Evolutionary conservation across 2,113 vertebrate species (phyloP).

Genomic region (Cebidichthys violaceus): DNA sequence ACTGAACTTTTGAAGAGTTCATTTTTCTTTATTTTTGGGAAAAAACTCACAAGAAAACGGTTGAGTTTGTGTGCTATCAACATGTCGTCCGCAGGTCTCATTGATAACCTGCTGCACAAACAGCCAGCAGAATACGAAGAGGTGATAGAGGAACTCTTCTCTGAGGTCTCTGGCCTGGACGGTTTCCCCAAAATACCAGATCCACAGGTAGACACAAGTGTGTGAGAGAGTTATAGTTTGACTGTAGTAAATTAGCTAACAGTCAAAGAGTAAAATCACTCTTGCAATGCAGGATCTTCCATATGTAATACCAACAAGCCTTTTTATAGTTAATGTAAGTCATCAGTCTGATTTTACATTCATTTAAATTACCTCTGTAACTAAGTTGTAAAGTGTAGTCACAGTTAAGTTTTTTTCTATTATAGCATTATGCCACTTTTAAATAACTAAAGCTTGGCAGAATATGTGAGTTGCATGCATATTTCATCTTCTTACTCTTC

Average conservation of each 20-base stretch:
- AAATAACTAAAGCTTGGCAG: background rate
- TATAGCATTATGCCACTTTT: background rate
- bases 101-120: conserved; percentile 78
- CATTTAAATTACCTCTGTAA: background rate
- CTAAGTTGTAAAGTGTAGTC: background rate
- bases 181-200: conserved; percentile 64
- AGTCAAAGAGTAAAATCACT: background rate
- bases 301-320: background rate
- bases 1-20: too few species aligned
- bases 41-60: background rate
- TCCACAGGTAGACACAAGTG: conserved; percentile 69
- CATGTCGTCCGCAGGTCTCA: conserved; percentile 76
- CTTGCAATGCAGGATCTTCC: background rate
- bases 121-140: conserved; percentile 71
- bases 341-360: background rate
- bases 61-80: conserved; percentile 10
- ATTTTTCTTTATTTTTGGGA: too few species aligned
- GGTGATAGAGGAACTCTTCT: conserved; percentile 85
- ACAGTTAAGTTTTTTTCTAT: background rate
- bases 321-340: background rate
- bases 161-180: conserved; percentile 72
- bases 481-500: background rate
- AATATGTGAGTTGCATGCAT: background rate
- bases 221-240: background rate
- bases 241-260: background rate